phyloP scores from a whole-genome alignment of 2,797 vertebrate species.

The Remorina albescens region DNA sequence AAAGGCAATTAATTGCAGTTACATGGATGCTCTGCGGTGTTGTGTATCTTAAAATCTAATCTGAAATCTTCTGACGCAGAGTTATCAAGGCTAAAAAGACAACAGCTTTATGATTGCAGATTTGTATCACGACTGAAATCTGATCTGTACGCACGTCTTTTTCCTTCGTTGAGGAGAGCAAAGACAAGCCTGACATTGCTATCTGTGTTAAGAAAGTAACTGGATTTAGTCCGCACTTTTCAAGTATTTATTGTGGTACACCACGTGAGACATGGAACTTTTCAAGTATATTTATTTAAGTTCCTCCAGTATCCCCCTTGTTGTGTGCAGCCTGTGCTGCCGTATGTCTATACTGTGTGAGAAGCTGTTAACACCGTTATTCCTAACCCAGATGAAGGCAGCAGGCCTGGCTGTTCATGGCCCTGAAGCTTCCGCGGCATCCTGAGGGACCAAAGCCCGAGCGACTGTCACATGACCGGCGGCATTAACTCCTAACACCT shows the following conservation, averaged over 20 bases:
- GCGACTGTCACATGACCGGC: constrained; percentile 66
- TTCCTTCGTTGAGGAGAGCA: neutral
- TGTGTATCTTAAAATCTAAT: too few relatives aligned
- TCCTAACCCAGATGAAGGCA: constrained; percentile 76
- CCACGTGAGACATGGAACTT: constrained; percentile 14
- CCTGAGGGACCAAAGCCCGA: constrained; percentile 56
- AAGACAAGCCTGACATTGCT: neutral
- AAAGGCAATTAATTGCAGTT: too few relatives aligned
- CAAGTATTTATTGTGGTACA: constrained; percentile 10
- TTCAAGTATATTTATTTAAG: constrained; percentile 35
- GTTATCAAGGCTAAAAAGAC: too few relatives aligned
- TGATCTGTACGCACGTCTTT: too few relatives aligned
- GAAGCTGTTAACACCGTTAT: constrained; percentile 82
- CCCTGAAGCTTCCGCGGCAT: constrained; percentile 69
- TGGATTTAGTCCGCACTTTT: neutral
- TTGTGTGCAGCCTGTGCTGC: constrained; percentile 49
- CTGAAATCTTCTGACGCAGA: too few relatives aligned
- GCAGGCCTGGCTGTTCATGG: constrained; percentile 66
- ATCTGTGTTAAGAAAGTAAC: neutral
- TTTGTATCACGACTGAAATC: neutral
- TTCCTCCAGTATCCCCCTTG: constrained; percentile 41
- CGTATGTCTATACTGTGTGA: constrained; percentile 52
- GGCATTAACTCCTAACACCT: constrained; percentile 76
- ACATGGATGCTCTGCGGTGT: too few relatives aligned
- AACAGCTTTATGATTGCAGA: neutral